A percentile compares a stretch with the other conserved stretches of the same genome.
These are phyloP conservation scores for Cyclura pinguis DNA, from an alignment of 2,797 vertebrate species.

Conservation along the genomic window DNA sequence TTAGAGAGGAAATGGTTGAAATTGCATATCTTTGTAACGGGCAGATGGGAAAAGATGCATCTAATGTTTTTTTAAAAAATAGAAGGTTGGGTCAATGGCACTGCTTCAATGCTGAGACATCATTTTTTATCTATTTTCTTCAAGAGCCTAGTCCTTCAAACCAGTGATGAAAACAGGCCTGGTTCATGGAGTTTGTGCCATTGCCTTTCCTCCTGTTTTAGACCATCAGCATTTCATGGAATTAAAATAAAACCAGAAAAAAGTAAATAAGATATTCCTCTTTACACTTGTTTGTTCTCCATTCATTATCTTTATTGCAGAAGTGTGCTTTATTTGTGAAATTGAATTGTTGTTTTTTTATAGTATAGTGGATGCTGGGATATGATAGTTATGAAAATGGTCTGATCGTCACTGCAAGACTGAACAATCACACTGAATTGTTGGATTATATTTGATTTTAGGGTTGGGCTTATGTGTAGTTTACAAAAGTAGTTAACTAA, in stretches of 20 bases:
- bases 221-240: neutral
- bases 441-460: conserved; percentile 4
- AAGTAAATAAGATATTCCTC: neutral
- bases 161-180: neutral
- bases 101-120: neutral
- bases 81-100: neutral
- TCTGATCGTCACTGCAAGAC: neutral
- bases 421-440: neutral
- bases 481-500: neutral
- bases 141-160: neutral
- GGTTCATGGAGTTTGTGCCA: neutral
- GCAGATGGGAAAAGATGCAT: neutral
- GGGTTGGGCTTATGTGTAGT: neutral
- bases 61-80: no score
- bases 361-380: neutral
- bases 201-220: neutral
- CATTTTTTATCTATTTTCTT: neutral
- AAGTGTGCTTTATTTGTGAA: neutral
- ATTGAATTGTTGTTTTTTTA: neutral
- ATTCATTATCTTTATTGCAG: conserved; percentile 3
- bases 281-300: neutral
- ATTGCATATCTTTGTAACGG: neutral
- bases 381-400: neutral
- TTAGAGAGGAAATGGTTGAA: neutral
- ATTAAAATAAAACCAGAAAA: accelerated